These are phyloP conservation scores for Falco punctatus DNA, from an alignment of 2,113 vertebrate genomes.

Conservation along the genomic window DNA sequence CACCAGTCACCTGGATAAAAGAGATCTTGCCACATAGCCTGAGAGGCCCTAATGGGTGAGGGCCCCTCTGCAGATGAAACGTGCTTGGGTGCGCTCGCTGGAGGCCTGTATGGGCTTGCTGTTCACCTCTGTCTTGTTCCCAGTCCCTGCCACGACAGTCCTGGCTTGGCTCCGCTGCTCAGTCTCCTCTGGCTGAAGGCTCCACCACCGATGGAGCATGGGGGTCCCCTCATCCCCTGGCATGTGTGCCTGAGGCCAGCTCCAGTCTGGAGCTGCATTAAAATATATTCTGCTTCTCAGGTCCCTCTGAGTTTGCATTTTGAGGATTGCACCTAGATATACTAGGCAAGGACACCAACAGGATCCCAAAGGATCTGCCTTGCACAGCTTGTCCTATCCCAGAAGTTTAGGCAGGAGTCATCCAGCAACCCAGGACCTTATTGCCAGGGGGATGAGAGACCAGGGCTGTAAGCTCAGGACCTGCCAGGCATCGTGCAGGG, in stretches of 20 bases:
- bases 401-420: neutral
- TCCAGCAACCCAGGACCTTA: neutral
- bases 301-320: neutral
- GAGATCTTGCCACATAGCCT: neutral
- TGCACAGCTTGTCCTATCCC: neutral
- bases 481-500: neutral
- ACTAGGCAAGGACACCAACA: neutral
- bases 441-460: neutral
- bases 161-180: neutral
- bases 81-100: neutral
- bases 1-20: neutral
- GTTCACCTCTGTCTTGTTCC: neutral
- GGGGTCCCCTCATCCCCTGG: neutral
- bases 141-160: accelerated
- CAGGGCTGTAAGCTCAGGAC: neutral
- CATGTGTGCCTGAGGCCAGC: accelerated
- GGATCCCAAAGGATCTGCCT: neutral
- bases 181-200: neutral
- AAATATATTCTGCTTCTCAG: neutral
- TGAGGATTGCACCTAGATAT: neutral
- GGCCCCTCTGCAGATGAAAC: neutral
- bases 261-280: neutral
- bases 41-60: neutral
- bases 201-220: neutral
- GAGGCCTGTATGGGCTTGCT: neutral